Evolutionary conservation across 2,113 vertebrate genomes (phyloP), one percentile per base, ranked within the genome.

Genomic region (Macrotus californicus): DNA sequence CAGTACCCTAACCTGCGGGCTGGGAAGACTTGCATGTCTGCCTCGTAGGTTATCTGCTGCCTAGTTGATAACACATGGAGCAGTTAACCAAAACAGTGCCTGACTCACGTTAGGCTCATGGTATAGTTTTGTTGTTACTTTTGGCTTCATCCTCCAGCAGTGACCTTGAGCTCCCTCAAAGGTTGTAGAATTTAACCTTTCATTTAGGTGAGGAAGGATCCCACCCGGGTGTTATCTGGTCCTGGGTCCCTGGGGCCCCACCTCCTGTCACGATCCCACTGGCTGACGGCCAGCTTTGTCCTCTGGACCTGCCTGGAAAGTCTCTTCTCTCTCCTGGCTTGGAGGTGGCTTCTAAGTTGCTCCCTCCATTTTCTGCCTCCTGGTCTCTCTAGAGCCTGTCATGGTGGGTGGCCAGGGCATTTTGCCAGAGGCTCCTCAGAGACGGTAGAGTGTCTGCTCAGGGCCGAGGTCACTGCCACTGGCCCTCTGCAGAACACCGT

Each of bases 171-270:
- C 50, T 29, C 0, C 67, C 67, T 69, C 5, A 15, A 34, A 66
- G 10, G n/a, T 34, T 21, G 2, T 16, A 14, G 18, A 9, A 46
- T 19, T 84, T 22, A 22, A 36, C 56, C 46, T 72, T 29, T 21
- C 31, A 0, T 41, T 64, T 31, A 7, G 2, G 0, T 29, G 67
- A 67, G 66, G 50, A 52, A 48, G 48, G 54, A 12, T 0, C 16
- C 4, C 13, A 12, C 10, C 36, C 31, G 59, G 59, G n/a, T 14
- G 0, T 24, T 12, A 13, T 12, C 21, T 1, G 0, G 5, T 29
- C 50, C 61, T 19, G 24, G 46, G 61, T 67, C 36, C 64, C 22
- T 29, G 2, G 7, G 29, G 8, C 29, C 1, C 13, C 41, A 48
- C 29, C 29, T 22, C 72, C 64, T 8, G 34, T n/a, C 31, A 8